A percentile compares a stretch with the other conserved stretches of the same genome.
Conservation (phyloP, 2,888 invertebrate genomes). For the Nomada flava region DNA sequence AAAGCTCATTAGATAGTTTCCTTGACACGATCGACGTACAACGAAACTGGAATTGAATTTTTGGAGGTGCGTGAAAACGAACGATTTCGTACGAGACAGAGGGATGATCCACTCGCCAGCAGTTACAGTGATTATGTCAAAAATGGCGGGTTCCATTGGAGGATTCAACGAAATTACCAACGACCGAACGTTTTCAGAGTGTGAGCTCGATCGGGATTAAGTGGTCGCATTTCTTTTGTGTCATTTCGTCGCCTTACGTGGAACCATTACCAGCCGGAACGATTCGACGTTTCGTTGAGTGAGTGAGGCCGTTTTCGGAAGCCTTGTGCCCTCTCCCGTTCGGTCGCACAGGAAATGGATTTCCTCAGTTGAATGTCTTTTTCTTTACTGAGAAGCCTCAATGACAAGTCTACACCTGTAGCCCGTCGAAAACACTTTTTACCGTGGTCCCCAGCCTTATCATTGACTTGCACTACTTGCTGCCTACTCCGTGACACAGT, state of each 20-base stretch:
- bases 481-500: not conserved
- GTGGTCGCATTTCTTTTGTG: conserved; percentile 40
- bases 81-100: not conserved
- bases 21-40: conserved; percentile 31
- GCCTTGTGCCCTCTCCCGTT: conserved; percentile 23
- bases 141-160: conserved; percentile 68
- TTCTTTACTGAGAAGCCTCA: conserved; percentile 17
- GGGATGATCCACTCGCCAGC: conserved; percentile 38
- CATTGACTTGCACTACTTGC: conserved; percentile 36
- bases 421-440: not conserved
- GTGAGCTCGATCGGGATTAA: conserved; percentile 1
- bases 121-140: conserved; percentile 62
- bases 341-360: conserved; percentile 46
- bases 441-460: not conserved
- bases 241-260: conserved; percentile 21
- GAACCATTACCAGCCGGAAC: conserved; percentile 39
- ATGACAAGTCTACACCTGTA: conserved; percentile 3
- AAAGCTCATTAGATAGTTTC: not conserved
- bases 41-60: not conserved
- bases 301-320: conserved; percentile 34
- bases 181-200: conserved; percentile 6
- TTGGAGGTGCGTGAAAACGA: conserved; percentile 21
- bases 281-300: conserved; percentile 38
- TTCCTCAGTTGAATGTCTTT: conserved; percentile 30
- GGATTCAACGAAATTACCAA: conserved; percentile 28